Conservation (phyloP, 2,797 vertebrate species). For the Catamblyrhynchus diadema region DNA sequence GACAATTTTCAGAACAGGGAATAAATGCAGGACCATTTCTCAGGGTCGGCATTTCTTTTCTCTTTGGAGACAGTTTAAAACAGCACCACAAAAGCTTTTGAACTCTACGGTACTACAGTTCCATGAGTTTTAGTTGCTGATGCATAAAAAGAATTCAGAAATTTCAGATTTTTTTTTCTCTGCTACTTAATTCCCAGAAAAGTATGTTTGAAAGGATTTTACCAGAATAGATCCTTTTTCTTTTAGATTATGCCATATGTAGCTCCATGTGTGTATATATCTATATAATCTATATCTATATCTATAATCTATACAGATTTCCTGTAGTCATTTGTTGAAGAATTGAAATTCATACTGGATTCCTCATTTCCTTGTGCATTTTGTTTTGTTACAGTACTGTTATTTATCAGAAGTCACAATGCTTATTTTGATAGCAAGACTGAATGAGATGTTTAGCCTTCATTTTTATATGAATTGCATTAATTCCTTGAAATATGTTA, state of each 20-base stretch:
- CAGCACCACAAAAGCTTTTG: constrained; percentile 2
- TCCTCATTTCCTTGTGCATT: not conserved
- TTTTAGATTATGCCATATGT: not conserved
- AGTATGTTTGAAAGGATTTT: not conserved
- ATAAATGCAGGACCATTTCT: not conserved
- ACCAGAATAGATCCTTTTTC: not conserved
- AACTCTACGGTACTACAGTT: not conserved
- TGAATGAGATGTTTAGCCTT: not conserved
- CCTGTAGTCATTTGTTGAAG: not conserved
- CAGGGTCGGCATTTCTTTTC: not conserved
- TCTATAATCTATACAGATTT: not conserved
- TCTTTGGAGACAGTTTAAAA: not conserved
- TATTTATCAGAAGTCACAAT: not conserved
- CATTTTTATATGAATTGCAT: not conserved
- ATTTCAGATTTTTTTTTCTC: not conserved
- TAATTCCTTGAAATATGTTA: not conserved
- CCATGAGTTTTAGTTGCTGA: not conserved
- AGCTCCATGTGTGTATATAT: not conserved
- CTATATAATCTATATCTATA: not conserved
- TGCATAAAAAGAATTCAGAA: not conserved
- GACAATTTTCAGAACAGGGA: not conserved
- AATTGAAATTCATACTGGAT: not conserved
- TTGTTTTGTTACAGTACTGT: not conserved
- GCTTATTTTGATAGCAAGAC: not conserved
- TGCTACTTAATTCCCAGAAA: not conserved